Evolutionary conservation across 2,888 invertebrate genomes (phyloP), one percentile per base, ranked within the genome.

Genomic region (Xylota segnis): DNA sequence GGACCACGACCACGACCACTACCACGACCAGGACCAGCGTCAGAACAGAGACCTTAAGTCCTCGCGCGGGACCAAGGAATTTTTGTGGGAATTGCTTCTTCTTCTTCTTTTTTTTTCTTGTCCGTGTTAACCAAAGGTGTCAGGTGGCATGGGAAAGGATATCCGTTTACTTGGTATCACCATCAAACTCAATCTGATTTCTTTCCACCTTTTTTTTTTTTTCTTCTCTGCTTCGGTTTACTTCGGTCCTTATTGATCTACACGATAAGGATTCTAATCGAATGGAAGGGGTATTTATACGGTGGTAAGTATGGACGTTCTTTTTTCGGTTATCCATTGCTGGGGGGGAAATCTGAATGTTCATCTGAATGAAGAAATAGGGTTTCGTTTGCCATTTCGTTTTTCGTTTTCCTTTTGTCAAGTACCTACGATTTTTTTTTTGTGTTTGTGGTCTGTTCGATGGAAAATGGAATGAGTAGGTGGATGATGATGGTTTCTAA

Each of bases 181-280:
- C 76, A 76, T 82, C 58, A 77, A 83, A 58, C 37, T 52, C 65
- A 82, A 83, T 83, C 71, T 83, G 76, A 83, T 77, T 83, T 77
- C 40, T 54, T 54, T 66, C 52, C 37, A 65, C 45, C 16, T 32
- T 58, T 52, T 71, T 74, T 23, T 23, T 23, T 23, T 65, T 63
- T 18, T 47, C n/a, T n/a, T n/a, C n/a, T n/a, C n/a, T 40, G 40
- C 32, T n/a, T 40, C 9, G 23, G 54, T 71, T 70, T 37, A 18
- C 65, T 56, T 23, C 27, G 47, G 0, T 56, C 29, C 14, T 32
- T 58, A 59, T 83, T 54, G 76, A 83, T 77, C 77, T 77, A 29
- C 27, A 50, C 29, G 82, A 76, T 76, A 76, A 58, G 63, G 65
- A 66, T 76, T 83, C 52, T 52, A 61, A 66, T 59, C 29, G 34